Percentiles rank a stretch among this genome's conserved stretches.
These are phyloP conservation scores for Rhopalosiphum maidis DNA, from an alignment of 1,140 invertebrate genomes.

Conservation along the genomic window DNA sequence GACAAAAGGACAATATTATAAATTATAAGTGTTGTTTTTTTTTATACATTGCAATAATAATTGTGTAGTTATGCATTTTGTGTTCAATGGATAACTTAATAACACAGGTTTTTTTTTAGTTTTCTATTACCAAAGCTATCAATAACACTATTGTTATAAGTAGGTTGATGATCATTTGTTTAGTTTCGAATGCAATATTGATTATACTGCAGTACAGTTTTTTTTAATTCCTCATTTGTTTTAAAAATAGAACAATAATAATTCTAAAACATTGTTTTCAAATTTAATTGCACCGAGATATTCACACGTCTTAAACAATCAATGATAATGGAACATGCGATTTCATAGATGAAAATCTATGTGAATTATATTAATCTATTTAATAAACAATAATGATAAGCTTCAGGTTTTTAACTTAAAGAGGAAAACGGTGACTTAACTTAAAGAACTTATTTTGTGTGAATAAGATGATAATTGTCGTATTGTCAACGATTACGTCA, in stretches of 20 bases:
- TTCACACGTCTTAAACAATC: background rate
- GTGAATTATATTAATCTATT: background rate
- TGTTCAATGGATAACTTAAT: background rate
- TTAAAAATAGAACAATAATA: background rate
- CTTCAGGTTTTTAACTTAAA: background rate
- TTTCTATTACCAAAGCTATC: background rate
- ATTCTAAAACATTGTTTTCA: background rate
- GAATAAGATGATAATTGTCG: background rate
- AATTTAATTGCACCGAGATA: background rate
- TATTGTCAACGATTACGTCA: background rate
- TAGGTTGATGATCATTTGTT: background rate
- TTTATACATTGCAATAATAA: background rate
- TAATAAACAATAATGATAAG: background rate
- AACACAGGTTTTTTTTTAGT: background rate
- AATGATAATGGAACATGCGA: background rate
- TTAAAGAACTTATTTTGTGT: background rate
- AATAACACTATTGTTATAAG: background rate
- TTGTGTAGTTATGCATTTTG: background rate
- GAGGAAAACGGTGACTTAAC: background rate
- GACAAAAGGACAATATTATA: background rate
- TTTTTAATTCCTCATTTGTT: background rate
- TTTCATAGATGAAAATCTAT: background rate
- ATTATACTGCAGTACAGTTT: background rate
- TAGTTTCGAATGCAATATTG: background rate
- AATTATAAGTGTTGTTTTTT: background rate